Percentiles rank a stretch among this genome's conserved stretches.
phyloP scores from a whole-genome alignment of 2,797 vertebrate genomes.

The Delichon dasypus region DNA sequence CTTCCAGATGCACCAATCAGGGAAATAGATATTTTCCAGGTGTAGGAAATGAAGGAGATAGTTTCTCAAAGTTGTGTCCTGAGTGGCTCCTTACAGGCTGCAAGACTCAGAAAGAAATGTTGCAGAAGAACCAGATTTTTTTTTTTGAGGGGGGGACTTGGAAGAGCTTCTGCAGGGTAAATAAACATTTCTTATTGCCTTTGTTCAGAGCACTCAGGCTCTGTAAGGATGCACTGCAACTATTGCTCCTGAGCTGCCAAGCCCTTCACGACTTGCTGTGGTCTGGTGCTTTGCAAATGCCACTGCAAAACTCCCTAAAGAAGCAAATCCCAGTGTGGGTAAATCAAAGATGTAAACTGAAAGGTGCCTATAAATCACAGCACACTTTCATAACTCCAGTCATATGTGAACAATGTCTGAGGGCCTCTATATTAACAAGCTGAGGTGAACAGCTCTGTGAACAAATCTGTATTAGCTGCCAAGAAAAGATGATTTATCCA shows the following conservation, averaged over 20 bases:
- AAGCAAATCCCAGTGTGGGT: not conserved
- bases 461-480: not conserved
- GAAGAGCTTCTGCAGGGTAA: not conserved
- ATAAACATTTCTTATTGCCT: not conserved
- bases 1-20: not conserved
- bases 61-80: not conserved
- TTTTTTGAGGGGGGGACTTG: not conserved
- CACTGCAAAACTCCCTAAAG: not conserved
- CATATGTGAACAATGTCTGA: not conserved
- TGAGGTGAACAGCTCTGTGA: not conserved
- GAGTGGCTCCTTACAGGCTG: not conserved
- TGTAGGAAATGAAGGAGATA: not conserved
- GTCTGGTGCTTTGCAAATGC: not conserved
- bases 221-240: not conserved
- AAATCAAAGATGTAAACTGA: not conserved
- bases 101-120: not conserved
- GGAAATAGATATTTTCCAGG: not conserved
- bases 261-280: not conserved
- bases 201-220: not conserved
- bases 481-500: not conserved
- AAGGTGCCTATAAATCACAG: slow-evolving; percentile 31
- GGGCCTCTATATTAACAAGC: not conserved
- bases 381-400: not conserved
- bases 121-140: not conserved
- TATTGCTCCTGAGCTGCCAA: not conserved